Conservation (phyloP, 2,797 vertebrate genomes). For the Epinephelus malabaricus region DNA sequence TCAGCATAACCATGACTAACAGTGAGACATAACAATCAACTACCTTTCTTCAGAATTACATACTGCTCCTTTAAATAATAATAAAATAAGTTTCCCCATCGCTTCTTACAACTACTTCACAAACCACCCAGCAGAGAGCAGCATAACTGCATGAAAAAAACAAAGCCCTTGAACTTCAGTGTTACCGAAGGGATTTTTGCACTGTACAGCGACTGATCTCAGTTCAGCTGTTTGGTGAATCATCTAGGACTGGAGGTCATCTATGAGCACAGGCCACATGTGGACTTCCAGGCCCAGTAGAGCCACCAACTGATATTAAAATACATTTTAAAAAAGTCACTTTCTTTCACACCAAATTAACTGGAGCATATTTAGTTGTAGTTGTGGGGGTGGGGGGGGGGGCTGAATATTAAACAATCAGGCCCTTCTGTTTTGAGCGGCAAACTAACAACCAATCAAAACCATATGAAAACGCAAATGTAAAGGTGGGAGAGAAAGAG, state of each 20-base stretch:
- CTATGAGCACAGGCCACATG: neutral
- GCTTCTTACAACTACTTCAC: neutral
- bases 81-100: no score
- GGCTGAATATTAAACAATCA: neutral
- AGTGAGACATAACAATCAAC: no score
- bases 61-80: no score
- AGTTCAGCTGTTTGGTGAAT: conserved; percentile 4
- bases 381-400: no score
- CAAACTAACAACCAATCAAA: conserved; percentile 34
- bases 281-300: neutral
- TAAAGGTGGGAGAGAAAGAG: neutral
- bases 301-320: neutral
- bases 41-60: no score
- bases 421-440: neutral
- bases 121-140: conserved; percentile 49
- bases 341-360: neutral
- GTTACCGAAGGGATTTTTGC: neutral
- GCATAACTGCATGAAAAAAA: neutral
- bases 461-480: neutral
- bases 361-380: no score
- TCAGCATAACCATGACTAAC: no score
- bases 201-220: neutral
- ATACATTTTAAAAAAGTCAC: neutral
- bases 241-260: conserved; percentile 11
- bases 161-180: neutral